A percentile compares a stretch with the other conserved stretches of the same genome.
Conservation (phyloP, 2,113 vertebrate species). For the Labeo rohita region DNA sequence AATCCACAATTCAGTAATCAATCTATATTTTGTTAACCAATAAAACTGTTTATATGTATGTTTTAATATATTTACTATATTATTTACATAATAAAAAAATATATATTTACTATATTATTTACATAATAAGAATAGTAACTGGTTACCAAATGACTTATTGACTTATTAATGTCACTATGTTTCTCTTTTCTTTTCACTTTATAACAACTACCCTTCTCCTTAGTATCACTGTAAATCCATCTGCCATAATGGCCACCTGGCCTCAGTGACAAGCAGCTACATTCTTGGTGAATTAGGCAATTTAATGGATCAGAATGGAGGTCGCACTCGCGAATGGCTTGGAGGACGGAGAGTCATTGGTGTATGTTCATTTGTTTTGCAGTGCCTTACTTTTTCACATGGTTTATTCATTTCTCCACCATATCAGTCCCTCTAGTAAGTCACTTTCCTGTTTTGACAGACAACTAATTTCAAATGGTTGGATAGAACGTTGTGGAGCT, state of each 20-base stretch:
- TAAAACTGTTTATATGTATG: too few relatives aligned
- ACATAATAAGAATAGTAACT: too few relatives aligned
- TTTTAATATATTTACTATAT: too few relatives aligned
- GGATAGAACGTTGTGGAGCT: conserved; percentile 67
- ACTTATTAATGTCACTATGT: too few relatives aligned
- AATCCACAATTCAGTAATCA: too few relatives aligned
- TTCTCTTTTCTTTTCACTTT: neutral
- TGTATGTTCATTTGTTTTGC: conserved; percentile 55
- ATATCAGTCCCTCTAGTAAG: neutral
- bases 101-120: too few relatives aligned
- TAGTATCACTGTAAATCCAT: conserved; percentile 63
- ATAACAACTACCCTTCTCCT: neutral
- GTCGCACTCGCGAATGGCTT: conserved; percentile 58
- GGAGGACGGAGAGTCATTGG: conserved; percentile 60
- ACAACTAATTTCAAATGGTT: conserved; percentile 67
- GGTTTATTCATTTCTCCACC: neutral
- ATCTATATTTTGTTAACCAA: too few relatives aligned
- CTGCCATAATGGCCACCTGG: conserved; percentile 64
- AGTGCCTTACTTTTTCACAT: neutral
- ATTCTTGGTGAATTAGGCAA: conserved; percentile 59
- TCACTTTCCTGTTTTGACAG: conserved; percentile 52
- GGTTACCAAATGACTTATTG: too few relatives aligned
- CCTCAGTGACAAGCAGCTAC: conserved; percentile 59
- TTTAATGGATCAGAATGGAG: conserved; percentile 52
- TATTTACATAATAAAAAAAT: too few relatives aligned